Base-by-base conservation (phyloP, 2,888 invertebrate genomes). In the Deilephila porcellus region DNA sequence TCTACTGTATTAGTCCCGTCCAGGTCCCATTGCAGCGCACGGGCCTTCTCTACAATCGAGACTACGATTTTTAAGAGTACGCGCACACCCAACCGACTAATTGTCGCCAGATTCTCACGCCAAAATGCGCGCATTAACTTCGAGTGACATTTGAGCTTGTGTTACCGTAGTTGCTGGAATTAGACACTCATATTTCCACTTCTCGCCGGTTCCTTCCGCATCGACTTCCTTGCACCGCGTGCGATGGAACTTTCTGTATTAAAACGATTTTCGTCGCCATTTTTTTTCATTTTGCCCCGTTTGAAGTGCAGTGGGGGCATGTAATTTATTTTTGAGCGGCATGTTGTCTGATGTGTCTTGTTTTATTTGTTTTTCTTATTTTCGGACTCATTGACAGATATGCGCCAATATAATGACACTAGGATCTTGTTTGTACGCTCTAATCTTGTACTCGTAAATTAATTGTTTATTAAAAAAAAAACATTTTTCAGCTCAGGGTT, bases 181-280 rank as follows among this genome's bases (percentile, higher is more conserved):
- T 82, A 82, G 82, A 80, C 82, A 77, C 83, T 85, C 79, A 84
- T 82, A 82, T 82, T 85, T 81, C 82, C 80, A 83, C 84, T 73
- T 73, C 82, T 80, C 72, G 37, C 74, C 64, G 78, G 74, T 77
- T 76, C 74, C 71, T 74, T 79, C 83, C 81, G 78, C 76, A 53
- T 73, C 74, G 73, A 74, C 77, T 77, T 77, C 75, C 76, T 74
- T 72, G 77, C 76, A 45, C 72, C 72, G 72, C 59, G 56, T 73
- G 72, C 64, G 37, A 37, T 25, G 76, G 77, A 84, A 84, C 79
- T 79, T 83, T 76, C 71, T 80, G 79, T 78, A 81, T 81, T 80
- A 83, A 83, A 85, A 76, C 80, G 77, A 60, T 80, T 84, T 84
- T 82, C 75, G 63, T 72, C 74, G 72, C 76, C 73, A 72, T 76